phyloP scores from a whole-genome alignment of 1,140 invertebrate species.

The Chionoecetes opilio region DNA sequence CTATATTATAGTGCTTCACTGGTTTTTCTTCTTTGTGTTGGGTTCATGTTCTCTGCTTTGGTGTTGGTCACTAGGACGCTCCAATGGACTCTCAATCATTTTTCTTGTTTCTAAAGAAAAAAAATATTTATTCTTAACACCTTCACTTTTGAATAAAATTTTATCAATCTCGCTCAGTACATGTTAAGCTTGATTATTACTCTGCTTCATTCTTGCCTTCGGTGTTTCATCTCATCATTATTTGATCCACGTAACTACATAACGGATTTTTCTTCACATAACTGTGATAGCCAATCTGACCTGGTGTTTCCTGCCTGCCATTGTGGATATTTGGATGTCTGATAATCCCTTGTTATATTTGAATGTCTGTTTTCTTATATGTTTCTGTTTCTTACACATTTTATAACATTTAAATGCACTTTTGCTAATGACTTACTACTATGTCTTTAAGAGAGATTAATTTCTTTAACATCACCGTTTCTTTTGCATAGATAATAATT shows the following conservation, averaged over 20 bases:
- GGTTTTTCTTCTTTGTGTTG: not conserved
- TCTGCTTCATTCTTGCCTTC: not conserved
- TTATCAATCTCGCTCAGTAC: not conserved
- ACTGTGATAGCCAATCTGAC: not conserved
- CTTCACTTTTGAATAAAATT: too few relatives aligned
- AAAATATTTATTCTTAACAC: too few relatives aligned
- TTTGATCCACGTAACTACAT: not conserved
- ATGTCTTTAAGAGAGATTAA: too few relatives aligned
- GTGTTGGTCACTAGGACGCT: not conserved
- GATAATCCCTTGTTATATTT: not conserved
- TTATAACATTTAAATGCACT: not conserved
- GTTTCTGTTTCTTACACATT: not conserved
- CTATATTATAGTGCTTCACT: too few relatives aligned
- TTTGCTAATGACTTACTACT: not conserved
- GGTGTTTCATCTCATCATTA: not conserved
- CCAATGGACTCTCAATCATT: too few relatives aligned
- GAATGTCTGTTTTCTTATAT: not conserved
- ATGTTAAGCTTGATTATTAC: not conserved
- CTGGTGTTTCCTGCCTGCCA: not conserved
- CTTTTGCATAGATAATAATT: not conserved
- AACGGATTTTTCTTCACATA: not conserved
- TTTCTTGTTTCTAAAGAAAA: not conserved
- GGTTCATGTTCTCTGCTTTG: not conserved
- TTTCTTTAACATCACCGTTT: too few relatives aligned
- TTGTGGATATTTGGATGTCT: not conserved